These are phyloP conservation scores for Kryptopterus vitreolus DNA, from an alignment of 2,797 vertebrate species.

Conservation along the genomic window DNA sequence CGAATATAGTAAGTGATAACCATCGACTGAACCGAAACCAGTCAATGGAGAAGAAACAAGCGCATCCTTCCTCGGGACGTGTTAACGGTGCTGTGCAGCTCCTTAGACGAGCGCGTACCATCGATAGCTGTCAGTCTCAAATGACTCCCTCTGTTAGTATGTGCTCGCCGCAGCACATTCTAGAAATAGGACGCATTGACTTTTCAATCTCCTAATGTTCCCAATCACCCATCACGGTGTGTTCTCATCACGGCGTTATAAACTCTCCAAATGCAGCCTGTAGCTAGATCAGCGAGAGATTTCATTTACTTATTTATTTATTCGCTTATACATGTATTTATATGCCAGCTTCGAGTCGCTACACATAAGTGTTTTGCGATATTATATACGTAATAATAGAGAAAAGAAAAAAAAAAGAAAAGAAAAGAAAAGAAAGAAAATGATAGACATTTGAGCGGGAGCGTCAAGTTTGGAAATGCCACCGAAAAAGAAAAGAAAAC, in stretches of 20 bases:
- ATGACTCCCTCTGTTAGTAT: constrained; percentile 60
- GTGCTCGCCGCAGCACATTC: constrained; percentile 64
- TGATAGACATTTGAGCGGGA: constrained; percentile 75
- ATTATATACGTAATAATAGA: constrained; percentile 63
- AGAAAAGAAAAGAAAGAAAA: constrained; percentile 64
- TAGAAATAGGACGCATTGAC: constrained; percentile 62
- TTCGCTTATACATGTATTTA: neutral
- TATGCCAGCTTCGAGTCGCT: constrained; percentile 45
- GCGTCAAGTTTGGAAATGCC: constrained; percentile 90
- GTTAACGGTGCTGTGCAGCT: constrained; percentile 45
- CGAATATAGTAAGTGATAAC: constrained; percentile 68
- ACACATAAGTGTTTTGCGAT: constrained; percentile 64
- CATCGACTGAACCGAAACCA: constrained; percentile 67
- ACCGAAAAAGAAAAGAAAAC: constrained; percentile 77
- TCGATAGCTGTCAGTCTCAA: constrained; percentile 72
- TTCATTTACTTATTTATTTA: constrained; percentile 31
- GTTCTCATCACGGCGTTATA: constrained; percentile 48
- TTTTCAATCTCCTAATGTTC: constrained; percentile 61
- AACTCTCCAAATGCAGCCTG: constrained; percentile 38
- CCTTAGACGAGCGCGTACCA: constrained; percentile 51
- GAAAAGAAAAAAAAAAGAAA: too few species aligned
- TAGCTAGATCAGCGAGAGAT: constrained; percentile 61
- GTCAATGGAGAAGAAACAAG: constrained; percentile 64
- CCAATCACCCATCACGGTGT: constrained; percentile 42
- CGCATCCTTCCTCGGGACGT: constrained; percentile 57